Evolutionary conservation across 1,140 invertebrate genomes (phyloP), one percentile per base, ranked within the genome.

Genomic region (Tetragonula clypearis): DNA sequence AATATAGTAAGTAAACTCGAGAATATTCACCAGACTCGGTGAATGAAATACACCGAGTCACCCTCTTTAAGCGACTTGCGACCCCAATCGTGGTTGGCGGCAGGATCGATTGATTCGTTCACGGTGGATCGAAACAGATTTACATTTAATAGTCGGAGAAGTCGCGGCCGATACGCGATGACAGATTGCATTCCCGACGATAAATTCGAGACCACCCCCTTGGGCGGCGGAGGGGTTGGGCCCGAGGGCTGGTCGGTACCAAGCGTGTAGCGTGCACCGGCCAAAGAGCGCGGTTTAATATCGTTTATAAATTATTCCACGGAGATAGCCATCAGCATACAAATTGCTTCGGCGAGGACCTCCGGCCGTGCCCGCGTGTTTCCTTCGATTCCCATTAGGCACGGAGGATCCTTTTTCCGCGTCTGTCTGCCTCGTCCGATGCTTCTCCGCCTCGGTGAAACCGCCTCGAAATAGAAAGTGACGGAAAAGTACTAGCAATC

Each of bases 291-390:
- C 86, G 88, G 73, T 89, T 91, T 92, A 92, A 92, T 88, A 92
- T 92, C 88, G 90, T 92, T 92, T 92, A 92, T 91, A 91, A 92
- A 92, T 92, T 92, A 92, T 92, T 91, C 91, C 69, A 35, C 83
- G 89, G 68, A 89, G 90, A 91, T 92, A 92, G 90, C 86, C 89
- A 92, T 92, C 92, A 88, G 91, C 90, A 92, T 92, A 92, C 91
- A 92, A 92, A 92, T 92, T 92, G 92, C 76, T 90, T 92, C 84
- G 72, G 68, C 82, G 62, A 78, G 80, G 80, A 86, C 78, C 82
- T 86, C 84, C 79, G 72, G 82, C 73, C 65, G 79, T 56, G 53
- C 85, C 41, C 69, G 56, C 65, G 53, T 71, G 84, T 65, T 81
- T 90, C 68, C 76, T 90, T 75, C 81, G 75, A 81, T 85, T 86